These are phyloP conservation scores for Pterostichus niger DNA, from an alignment of 2,888 invertebrate genomes.

Conservation along the genomic window DNA sequence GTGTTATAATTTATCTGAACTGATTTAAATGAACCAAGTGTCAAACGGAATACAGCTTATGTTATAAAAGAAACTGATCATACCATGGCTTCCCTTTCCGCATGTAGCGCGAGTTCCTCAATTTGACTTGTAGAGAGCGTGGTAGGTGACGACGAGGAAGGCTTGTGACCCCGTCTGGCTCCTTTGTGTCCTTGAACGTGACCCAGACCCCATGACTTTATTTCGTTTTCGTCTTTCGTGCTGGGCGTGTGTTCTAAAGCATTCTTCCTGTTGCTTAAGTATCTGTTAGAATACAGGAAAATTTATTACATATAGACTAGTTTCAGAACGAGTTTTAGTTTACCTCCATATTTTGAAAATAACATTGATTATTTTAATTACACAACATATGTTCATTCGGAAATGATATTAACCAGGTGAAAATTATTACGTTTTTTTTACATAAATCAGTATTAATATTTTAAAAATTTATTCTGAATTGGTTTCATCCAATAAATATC, in stretches of 20 bases:
- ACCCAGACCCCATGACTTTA: conserved; percentile 83
- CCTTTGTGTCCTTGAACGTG: conserved; percentile 72
- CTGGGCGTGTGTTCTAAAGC: conserved; percentile 68
- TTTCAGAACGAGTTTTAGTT: conserved; percentile 43
- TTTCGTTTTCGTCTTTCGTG: conserved; percentile 80
- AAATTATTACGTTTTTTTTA: too few species aligned
- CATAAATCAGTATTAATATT: too few species aligned
- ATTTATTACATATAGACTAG: background rate
- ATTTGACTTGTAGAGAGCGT: conserved; percentile 76
- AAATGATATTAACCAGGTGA: too few species aligned
- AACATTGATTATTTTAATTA: background rate
- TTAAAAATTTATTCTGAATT: too few species aligned
- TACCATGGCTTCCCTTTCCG: conserved; percentile 83
- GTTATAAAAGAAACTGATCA: conserved; percentile 68
- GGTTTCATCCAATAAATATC: too few species aligned
- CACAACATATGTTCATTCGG: background rate
- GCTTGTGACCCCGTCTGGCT: conserved; percentile 69
- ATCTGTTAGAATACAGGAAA: conserved; percentile 33
- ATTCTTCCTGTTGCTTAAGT: conserved; percentile 67
- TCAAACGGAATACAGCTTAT: too few species aligned
- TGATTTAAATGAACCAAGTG: too few species aligned
- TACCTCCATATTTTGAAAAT: background rate
- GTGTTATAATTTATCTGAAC: too few species aligned
- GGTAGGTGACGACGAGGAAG: conserved; percentile 71
- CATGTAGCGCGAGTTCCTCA: conserved; percentile 78